Evolutionary conservation across 2,888 invertebrate species (phyloP).

Genomic region (Parasteatoda lunata): DNA sequence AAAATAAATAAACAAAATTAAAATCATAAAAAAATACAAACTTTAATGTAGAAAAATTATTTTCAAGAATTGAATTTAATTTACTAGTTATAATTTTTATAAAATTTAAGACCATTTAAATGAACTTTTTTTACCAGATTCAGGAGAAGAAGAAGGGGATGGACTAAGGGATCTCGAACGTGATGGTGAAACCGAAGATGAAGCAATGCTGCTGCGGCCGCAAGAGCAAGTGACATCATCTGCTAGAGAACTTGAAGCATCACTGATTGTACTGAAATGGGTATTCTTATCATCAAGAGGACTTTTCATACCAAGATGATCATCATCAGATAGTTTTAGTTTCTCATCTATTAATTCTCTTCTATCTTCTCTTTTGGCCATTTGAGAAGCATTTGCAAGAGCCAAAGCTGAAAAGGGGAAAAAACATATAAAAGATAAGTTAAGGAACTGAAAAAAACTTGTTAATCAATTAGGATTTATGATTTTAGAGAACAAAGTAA

Average conservation of each 20-base stretch:
- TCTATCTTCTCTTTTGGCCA: not conserved
- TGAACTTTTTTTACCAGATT: conserved; percentile 69
- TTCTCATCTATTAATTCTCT: conserved; percentile 6
- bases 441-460: too few relatives aligned
- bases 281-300: conserved; percentile 62
- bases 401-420: conserved; percentile 3
- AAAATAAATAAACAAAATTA: not conserved
- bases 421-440: too few relatives aligned
- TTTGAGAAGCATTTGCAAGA: conserved; percentile 23
- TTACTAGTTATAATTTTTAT: not conserved
- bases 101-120: not conserved
- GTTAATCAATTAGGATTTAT: too few relatives aligned
- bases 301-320: conserved; percentile 9
- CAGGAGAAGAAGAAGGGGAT: conserved; percentile 76
- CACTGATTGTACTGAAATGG: conserved; percentile 81
- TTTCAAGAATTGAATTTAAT: too few relatives aligned
- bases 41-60: too few relatives aligned
- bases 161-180: conserved; percentile 51
- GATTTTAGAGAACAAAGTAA: too few relatives aligned
- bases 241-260: conserved; percentile 88
- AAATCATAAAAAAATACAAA: not conserved
- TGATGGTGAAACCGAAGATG: conserved; percentile 76
- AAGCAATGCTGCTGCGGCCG: conserved; percentile 85
- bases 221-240: conserved; percentile 79
- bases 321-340: not conserved